Base-by-base conservation (phyloP, 2,113 vertebrate genomes). In the Orientallactaga bullata region DNA sequence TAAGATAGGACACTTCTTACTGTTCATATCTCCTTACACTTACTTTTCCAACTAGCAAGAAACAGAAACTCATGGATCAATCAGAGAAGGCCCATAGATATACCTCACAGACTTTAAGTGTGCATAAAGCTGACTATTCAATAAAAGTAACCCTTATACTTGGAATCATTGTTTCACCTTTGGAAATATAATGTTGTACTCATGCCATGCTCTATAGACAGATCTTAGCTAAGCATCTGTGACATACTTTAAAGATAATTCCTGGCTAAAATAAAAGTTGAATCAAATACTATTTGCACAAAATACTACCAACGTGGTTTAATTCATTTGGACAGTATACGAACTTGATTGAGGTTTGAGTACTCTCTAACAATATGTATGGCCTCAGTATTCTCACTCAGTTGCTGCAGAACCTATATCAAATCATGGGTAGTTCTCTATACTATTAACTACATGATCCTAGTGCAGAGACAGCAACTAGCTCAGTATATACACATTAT, bases 61-160 rank as follows among this genome's bases (percentile, higher is more conserved):
- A 96, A 30, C 20, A 85, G 90, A 72, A 84, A 66, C 72, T 88
- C n/a, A 80, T 94, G n/a, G 63, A 60, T 65, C n/a, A 84, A n/a
- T 17, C 24, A 92, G 88, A 90, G 77, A 83, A 68, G 61, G 60
- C 9, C 69, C 68, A 68, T 42, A 94, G 47, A 84, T 90, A 68
- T 26, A 63, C 32, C 35, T 89, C 83, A 92, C 4, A 84, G 63
- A 92, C 68, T 65, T 81, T 72, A 91, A 61, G 20, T 78, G 24
- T 24, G 30, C 51, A 80, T 73, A 76, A 95, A 93, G 71, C 69
- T 93, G 42, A 73, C 47, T 92, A 87, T 60, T 92, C 35, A 58
- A 42, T 73, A 74, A 83, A 94, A 91, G 26, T 72, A 84, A 93
- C 81, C n/a, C 35, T 63, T 32, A 55, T 60, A 68, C 60, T 88